Evolutionary conservation across 2,888 invertebrate species (phyloP), one percentile per base, ranked within the genome.

Genomic region (Drosophila eohydei): DNA sequence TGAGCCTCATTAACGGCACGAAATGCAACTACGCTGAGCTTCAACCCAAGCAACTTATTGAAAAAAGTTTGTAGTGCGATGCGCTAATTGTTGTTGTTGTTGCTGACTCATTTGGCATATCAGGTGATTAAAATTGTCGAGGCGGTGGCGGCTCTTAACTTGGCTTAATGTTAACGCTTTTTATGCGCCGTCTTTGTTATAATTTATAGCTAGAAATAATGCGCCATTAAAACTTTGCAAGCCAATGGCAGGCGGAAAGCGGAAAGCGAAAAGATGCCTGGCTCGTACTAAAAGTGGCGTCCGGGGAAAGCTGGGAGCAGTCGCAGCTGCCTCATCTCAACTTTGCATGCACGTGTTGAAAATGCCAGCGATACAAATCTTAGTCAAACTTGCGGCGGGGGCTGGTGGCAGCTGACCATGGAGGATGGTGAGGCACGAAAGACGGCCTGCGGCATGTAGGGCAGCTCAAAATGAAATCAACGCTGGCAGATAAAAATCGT

Each of bases 121-220:
- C 75, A 67, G 66, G 75, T 67, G 71, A 77, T 74, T 77, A 60
- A 79, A 73, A 74, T 69, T 75, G 76, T 80, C 71, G 79, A 66
- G 46, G 79, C 63, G 43, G 57, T 54, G 26, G 30, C 4, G 66
- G 61, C 59, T 63, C 64, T 78, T 77, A 79, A 70, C 74, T 80
- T 77, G 61, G 80, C 84, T 82, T 77, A 85, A 90, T 88, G 88
- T 81, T 84, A 89, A 87, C 89, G 80, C 80, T 81, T 84, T 75
- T 72, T 89, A 83, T 87, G 78, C 83, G 78, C 57, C 70, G 85
- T 71, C 86, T 83, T 76, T 78, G 80, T 84, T 82, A 83, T 88
- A 88, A 91, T 89, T 91, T 91, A 89, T 87, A 71, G 78, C 86
- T 73, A 71, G 58, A 83, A 88, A 83, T 90, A 88, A 91, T 89